Base-by-base conservation (phyloP, 1,140 invertebrate genomes). In the Capitella teleta region DNA sequence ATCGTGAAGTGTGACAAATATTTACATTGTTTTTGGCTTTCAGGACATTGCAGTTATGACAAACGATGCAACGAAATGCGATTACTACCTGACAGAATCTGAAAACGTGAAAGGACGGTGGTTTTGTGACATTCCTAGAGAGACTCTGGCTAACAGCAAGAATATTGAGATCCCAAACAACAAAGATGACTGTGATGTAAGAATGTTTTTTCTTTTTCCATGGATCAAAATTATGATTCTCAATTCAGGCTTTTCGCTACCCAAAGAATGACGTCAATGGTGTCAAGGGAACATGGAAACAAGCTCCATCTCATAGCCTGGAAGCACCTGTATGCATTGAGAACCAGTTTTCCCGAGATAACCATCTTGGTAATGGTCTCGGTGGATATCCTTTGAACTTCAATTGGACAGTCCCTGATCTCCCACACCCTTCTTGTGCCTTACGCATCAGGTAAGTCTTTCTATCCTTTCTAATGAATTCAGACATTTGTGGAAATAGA, bases 31-130 rank as follows among this genome's bases (percentile, higher is more conserved):
- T 41, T 41, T 19, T 41, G 19, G 16, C 34, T 37, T 54, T 24
- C 49, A 70, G 69, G 70, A 72, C 54, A 62, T 72, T 51, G 70
- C 61, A 23, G 59, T 72, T 3, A 51, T 72, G 58, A 72, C 68
- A 5, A 70, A 69, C 53, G 48, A 69, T 58, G 61, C 56, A 1
- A 57, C 41, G 6, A 41, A 62, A 14, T 72, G 68, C 54, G 30
- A 40, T 5, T 65, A 61, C 47, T 71, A 70, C 53, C 43, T 53
- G 47, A 8, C 26, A 10, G 62, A 70, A 49, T 70, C 67, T 58
- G 58, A 63, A 46, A 72, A 72, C 54, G 64, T 71, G 18, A 68
- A 70, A 45, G 56, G 57, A 14, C 52, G 61, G 21, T 70, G 61
- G 59, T 46, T 43, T 12, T 70, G 68, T 53, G 30, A 56, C 5